phyloP scores from a whole-genome alignment of 2,888 invertebrate genomes.

The Ochropleura leucogaster region DNA sequence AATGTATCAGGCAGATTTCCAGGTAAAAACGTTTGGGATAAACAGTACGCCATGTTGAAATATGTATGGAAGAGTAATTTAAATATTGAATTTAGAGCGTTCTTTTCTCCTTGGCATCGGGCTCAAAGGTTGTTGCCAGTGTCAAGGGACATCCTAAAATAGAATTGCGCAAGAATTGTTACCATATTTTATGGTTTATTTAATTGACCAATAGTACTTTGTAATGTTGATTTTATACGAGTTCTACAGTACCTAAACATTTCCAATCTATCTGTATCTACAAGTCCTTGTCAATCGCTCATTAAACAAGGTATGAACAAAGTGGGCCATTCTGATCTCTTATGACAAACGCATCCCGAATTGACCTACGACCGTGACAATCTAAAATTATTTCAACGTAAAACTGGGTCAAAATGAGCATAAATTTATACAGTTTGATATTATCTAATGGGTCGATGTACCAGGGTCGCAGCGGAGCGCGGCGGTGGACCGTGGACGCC shows the following conservation, averaged over 20 bases:
- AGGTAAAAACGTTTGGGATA: slow-evolving; percentile 59
- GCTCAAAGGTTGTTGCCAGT: slow-evolving; percentile 28
- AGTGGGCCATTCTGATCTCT: slow-evolving; percentile 46
- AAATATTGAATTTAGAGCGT: slow-evolving; percentile 32
- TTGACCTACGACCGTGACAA: slow-evolving; percentile 79
- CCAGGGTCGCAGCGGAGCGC: slow-evolving; percentile 75
- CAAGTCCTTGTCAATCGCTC: slow-evolving; percentile 13
- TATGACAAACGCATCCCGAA: slow-evolving; percentile 59
- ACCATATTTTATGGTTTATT: slow-evolving; percentile 24
- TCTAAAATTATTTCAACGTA: slow-evolving; percentile 74
- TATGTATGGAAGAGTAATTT: slow-evolving; percentile 28
- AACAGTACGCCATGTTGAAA: slow-evolving; percentile 47
- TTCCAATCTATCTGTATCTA: neutral
- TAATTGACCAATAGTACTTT: slow-evolving; percentile 5
- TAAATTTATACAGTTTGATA: slow-evolving; percentile 76
- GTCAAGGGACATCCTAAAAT: slow-evolving; percentile 24
- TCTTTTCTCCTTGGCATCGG: slow-evolving; percentile 27
- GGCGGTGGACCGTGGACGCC: slow-evolving; percentile 81
- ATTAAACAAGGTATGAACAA: slow-evolving; percentile 37
- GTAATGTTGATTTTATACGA: slow-evolving; percentile 13
- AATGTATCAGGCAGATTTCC: slow-evolving; percentile 53
- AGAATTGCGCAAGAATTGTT: slow-evolving; percentile 19
- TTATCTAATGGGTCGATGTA: slow-evolving; percentile 70
- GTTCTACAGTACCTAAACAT: slow-evolving; percentile 2
- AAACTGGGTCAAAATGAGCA: slow-evolving; percentile 80